A percentile compares a stretch with the other conserved stretches of the same genome.
phyloP scores from a whole-genome alignment of 1,140 invertebrate species.

The Pectinophora gossypiella region DNA sequence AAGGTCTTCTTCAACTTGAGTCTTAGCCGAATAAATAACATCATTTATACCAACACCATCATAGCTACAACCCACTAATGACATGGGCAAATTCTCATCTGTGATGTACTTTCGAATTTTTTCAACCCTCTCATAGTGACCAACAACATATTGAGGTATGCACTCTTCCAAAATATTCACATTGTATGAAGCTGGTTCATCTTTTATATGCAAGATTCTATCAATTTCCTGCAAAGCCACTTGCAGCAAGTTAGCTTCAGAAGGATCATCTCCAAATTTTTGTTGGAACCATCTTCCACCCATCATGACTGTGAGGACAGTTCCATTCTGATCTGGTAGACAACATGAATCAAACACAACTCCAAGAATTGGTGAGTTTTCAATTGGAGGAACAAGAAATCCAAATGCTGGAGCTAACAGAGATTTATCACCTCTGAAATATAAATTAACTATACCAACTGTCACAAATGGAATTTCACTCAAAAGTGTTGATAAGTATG shows the following conservation, averaged over 20 bases:
- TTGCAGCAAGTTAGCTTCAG: constrained; percentile 78
- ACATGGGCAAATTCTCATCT: constrained; percentile 83
- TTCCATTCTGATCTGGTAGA: constrained; percentile 78
- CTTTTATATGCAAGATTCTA: constrained; percentile 84
- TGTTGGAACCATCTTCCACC: constrained; percentile 92
- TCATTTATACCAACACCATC: constrained; percentile 95
- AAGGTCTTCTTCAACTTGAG: constrained; percentile 74
- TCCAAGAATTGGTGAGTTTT: constrained; percentile 90
- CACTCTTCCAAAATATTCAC: constrained; percentile 87
- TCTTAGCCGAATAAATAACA: constrained; percentile 89
- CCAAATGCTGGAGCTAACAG: constrained; percentile 87
- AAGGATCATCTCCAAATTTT: constrained; percentile 82
- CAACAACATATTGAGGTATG: constrained; percentile 95
- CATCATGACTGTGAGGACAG: constrained; percentile 93
- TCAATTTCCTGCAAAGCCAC: constrained; percentile 82
- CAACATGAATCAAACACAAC: constrained; percentile 94
- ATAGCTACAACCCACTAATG: constrained; percentile 91
- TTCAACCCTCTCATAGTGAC: constrained; percentile 85
- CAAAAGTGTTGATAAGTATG: constrained; percentile 78
- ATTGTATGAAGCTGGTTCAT: constrained; percentile 79
- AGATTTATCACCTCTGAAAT: constrained; percentile 79
- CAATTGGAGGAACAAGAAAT: constrained; percentile 90
- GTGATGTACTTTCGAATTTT: constrained; percentile 83
- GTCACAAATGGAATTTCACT: constrained; percentile 83
- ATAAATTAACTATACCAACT: constrained; percentile 89